Conservation (phyloP, 2,888 invertebrate species). For the Xylota segnis region DNA sequence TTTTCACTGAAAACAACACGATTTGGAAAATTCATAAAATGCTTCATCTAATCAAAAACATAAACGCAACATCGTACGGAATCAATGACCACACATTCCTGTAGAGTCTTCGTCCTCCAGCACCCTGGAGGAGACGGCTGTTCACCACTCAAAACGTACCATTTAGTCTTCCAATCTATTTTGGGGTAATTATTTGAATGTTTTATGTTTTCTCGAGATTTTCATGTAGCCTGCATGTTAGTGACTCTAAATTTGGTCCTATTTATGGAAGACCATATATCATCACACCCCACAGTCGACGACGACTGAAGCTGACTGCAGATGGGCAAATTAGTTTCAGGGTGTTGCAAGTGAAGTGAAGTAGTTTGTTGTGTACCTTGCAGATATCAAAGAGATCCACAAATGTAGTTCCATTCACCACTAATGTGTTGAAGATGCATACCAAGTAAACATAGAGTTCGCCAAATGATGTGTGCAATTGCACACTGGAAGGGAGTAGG, state of each 20-base stretch:
- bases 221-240: conserved; percentile 15
- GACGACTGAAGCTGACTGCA: conserved; percentile 24
- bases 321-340: conserved; percentile 69
- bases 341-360: conserved; percentile 29
- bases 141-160: conserved; percentile 19
- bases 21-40: conserved; percentile 34
- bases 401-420: conserved; percentile 62
- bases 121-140: conserved; percentile 1
- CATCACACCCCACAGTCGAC: conserved; percentile 67
- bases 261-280: conserved; percentile 68
- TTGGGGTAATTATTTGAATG: conserved; percentile 68
- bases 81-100: conserved; percentile 61
- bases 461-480: conserved; percentile 69
- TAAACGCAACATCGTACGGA: conserved; percentile 28
- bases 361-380: conserved; percentile 30
- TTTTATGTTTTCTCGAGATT: conserved; percentile 45
- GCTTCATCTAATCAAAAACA: conserved; percentile 32
- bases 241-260: conserved; percentile 57
- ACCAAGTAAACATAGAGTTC: conserved; percentile 43
- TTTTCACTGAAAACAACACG: conserved; percentile 20
- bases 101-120: not conserved
- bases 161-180: conserved; percentile 60
- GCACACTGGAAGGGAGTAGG: not conserved
- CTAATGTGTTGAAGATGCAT: conserved; percentile 61
- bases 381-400: conserved; percentile 61